Evolutionary conservation across 2,888 invertebrate species (phyloP).

Genomic region (Drosophila lacicola): DNA sequence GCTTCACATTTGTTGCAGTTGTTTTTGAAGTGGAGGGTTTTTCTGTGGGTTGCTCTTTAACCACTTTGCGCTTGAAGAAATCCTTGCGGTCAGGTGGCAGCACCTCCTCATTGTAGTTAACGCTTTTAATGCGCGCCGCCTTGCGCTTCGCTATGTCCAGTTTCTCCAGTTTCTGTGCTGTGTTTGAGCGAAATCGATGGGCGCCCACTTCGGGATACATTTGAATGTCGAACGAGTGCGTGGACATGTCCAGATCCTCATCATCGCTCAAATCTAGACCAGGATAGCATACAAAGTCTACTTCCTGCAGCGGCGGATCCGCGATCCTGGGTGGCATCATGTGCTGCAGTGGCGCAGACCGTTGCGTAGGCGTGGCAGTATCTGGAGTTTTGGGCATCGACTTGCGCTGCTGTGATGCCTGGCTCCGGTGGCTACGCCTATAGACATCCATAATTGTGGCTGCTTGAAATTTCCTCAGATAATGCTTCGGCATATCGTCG

Average conservation of each 20-base stretch:
- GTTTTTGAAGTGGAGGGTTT: conserved; percentile 24
- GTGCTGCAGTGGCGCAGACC: conserved; percentile 19
- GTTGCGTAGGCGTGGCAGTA: conserved; percentile 39
- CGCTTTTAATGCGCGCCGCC: conserved; percentile 89
- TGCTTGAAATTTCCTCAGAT: conserved; percentile 86
- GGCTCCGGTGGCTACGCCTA: conserved; percentile 43
- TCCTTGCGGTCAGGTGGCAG: conserved; percentile 74
- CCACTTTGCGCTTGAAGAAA: conserved; percentile 73
- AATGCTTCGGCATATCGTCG: conserved; percentile 89
- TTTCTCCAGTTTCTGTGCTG: conserved; percentile 94
- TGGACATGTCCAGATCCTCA: conserved; percentile 89
- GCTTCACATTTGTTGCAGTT: background rate
- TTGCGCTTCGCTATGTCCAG: conserved; percentile 94
- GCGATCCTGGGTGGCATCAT: conserved; percentile 49
- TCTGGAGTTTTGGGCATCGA: conserved; percentile 35
- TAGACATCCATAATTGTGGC: conserved; percentile 49
- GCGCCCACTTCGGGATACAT: conserved; percentile 88
- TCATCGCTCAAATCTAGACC: conserved; percentile 92
- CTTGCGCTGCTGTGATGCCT: conserved; percentile 33
- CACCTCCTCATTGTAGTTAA: conserved; percentile 82
- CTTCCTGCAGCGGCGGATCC: conserved; percentile 81
- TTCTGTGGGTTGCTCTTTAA: conserved; percentile 30
- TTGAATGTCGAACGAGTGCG: conserved; percentile 92
- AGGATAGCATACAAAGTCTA: conserved; percentile 89
- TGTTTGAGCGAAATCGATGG: conserved; percentile 92